These are phyloP conservation scores for Brachionus manjavacas DNA, from an alignment of 1,140 invertebrate genomes.

Conservation along the genomic window DNA sequence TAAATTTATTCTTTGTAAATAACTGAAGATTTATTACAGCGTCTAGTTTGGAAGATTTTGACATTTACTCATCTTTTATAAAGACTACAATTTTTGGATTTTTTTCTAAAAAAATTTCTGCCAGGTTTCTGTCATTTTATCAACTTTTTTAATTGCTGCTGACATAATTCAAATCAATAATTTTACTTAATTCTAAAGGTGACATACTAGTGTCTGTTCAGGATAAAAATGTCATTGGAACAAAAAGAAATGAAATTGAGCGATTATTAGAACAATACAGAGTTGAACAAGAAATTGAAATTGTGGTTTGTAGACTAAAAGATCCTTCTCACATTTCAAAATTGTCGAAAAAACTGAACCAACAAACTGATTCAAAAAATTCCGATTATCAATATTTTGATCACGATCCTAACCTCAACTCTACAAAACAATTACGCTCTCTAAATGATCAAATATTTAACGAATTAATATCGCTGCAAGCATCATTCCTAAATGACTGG, in stretches of 20 bases:
- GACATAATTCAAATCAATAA: too few species aligned
- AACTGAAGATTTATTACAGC: too few species aligned
- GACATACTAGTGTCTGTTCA: slow-evolving; percentile 36
- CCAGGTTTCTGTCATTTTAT: too few species aligned
- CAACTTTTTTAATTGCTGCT: too few species aligned
- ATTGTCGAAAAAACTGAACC: not conserved
- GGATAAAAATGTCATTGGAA: slow-evolving; percentile 34
- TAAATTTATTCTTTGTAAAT: too few species aligned
- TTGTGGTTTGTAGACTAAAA: slow-evolving; percentile 28
- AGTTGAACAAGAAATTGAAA: slow-evolving; percentile 42
- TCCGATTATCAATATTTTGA: not conserved
- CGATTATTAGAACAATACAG: slow-evolving; percentile 24
- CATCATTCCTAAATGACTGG: not conserved
- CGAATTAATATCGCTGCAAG: slow-evolving; percentile 19
- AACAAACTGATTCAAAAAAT: not conserved
- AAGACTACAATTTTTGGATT: too few species aligned
- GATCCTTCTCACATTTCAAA: slow-evolving; percentile 7
- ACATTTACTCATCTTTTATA: too few species aligned
- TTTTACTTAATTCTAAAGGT: not conserved
- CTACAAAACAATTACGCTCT: not conserved
- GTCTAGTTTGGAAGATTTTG: too few species aligned
- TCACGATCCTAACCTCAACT: not conserved
- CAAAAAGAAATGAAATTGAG: slow-evolving; percentile 15
- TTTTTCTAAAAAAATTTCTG: too few species aligned
- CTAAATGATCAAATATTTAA: slow-evolving; percentile 34